These are phyloP conservation scores for Trachelus stipa DNA, from an alignment of 2,888 invertebrate genomes.

Conservation along the genomic window DNA sequence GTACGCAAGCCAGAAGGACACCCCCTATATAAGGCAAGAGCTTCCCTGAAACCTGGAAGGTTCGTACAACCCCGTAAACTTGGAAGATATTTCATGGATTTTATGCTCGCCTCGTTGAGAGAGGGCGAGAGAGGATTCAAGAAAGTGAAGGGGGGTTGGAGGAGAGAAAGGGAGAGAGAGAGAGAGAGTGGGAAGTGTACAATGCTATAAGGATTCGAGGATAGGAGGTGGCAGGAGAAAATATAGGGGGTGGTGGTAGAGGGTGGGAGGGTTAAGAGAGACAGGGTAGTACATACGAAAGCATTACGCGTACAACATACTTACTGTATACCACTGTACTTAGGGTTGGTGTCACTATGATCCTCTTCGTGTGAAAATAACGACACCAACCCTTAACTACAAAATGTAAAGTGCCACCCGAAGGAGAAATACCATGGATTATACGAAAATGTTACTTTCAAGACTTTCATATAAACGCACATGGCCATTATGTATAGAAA, in stretches of 20 bases:
- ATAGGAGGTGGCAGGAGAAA: constrained; percentile 10
- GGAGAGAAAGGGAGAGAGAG: neutral
- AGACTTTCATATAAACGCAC: neutral
- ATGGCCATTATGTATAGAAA: neutral
- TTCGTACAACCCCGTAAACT: constrained; percentile 20
- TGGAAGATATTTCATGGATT: constrained; percentile 44
- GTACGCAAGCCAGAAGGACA: constrained; percentile 18
- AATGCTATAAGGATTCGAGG: neutral
- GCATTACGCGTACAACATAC: neutral
- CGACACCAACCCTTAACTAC: neutral
- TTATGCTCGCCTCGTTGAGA: constrained; percentile 30
- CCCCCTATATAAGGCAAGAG: neutral
- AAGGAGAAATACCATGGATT: neutral
- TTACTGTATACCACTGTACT: neutral
- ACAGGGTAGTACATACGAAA: neutral
- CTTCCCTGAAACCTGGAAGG: constrained; percentile 11
- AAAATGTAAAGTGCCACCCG: neutral
- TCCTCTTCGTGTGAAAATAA: neutral
- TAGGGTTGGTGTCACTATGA: neutral
- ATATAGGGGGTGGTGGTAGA: neutral
- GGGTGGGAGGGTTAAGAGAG: neutral
- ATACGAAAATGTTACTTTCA: neutral
- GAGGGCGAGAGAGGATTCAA: neutral
- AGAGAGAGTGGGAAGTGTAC: neutral
- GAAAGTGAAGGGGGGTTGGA: neutral